Percentiles rank a stretch among this genome's conserved stretches.
Conservation (phyloP, 2,113 vertebrate species). For the Dasypus novemcinctus region DNA sequence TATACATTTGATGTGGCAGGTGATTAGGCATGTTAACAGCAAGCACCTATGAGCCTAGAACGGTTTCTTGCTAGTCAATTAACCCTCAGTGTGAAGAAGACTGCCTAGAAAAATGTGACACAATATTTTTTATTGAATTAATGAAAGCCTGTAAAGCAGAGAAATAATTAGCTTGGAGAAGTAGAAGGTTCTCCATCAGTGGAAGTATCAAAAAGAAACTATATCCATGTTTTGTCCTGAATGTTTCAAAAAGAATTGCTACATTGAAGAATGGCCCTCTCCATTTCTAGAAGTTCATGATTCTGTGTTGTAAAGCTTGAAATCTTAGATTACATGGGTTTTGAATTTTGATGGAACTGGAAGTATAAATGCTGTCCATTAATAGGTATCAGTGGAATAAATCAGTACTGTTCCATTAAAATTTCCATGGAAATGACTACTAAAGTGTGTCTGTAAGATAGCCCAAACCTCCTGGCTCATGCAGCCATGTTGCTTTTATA, state of each 20-base stretch:
- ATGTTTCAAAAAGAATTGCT: neutral
- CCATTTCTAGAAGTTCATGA: neutral
- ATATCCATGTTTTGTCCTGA: neutral
- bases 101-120: neutral
- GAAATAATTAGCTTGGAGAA: neutral
- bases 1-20: neutral
- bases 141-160: neutral
- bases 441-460: neutral
- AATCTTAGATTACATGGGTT: conserved; percentile 17
- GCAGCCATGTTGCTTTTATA: neutral
- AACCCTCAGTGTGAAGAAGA: neutral
- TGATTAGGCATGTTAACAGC: neutral
- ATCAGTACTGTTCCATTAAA: neutral
- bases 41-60: neutral
- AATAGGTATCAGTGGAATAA: neutral
- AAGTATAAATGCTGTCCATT: neutral
- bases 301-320: neutral
- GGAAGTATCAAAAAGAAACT: neutral
- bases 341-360: neutral
- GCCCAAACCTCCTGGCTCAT: neutral
- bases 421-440: neutral
- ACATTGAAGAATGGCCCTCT: neutral
- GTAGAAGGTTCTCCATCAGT: neutral
- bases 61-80: neutral
- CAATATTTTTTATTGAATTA: neutral